A percentile compares a stretch with the other conserved stretches of the same genome.
phyloP scores from a whole-genome alignment of 2,113 vertebrate genomes.

The Cynoglossus semilaevis region DNA sequence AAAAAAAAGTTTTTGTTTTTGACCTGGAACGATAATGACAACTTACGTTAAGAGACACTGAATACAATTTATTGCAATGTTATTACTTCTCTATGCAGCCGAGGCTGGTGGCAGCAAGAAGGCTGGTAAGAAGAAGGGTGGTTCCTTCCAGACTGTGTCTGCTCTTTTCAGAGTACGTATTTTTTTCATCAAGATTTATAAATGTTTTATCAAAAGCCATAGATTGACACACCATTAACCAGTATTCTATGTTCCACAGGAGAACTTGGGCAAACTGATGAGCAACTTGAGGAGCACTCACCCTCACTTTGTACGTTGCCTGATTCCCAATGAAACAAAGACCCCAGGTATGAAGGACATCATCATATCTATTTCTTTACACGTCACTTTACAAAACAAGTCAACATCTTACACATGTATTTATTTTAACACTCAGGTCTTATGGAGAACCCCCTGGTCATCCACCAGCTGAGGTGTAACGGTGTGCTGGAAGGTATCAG shows the following conservation, averaged over 20 bases:
- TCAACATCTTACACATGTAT: not conserved
- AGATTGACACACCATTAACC: too few relatives aligned
- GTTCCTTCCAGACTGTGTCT: conserved; percentile 35
- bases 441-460: conserved; percentile 10
- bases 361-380: too few relatives aligned
- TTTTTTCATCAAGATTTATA: not conserved
- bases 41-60: too few relatives aligned
- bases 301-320: conserved; percentile 62
- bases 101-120: conserved; percentile 53
- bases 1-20: too few relatives aligned
- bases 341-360: conserved; percentile 35
- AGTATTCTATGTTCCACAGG: conserved; percentile 13
- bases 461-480: conserved; percentile 28
- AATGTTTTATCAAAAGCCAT: too few relatives aligned
- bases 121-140: conserved; percentile 59
- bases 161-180: conserved; percentile 54
- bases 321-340: conserved; percentile 62
- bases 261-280: conserved; percentile 63
- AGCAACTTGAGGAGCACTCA: conserved; percentile 64
- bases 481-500: conserved; percentile 34
- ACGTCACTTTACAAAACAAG: not conserved
- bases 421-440: not conserved
- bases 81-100: conserved; percentile 2
- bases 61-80: too few relatives aligned
- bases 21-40: too few relatives aligned